Evolutionary conservation across 2,888 invertebrate species (phyloP), one percentile per base, ranked within the genome.

Genomic region (Hyposoter dolosus): DNA sequence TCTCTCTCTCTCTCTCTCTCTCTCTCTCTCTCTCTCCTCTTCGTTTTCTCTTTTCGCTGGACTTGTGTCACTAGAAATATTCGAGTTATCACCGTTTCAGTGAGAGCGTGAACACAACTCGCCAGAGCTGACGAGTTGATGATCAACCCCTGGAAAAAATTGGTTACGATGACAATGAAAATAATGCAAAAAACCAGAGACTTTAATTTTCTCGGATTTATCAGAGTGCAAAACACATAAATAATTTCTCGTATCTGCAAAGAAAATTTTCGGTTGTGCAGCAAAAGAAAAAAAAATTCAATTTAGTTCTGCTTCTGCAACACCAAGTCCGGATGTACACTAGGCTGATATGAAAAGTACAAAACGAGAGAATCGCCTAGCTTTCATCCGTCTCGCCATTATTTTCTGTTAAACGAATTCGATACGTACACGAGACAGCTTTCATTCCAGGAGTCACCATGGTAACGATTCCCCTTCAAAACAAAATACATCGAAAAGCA

Each of bases 391-490:
- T 82, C 78, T 78, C 50, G 68, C 47, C 69, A 82, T 71, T 66
- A 19, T 82, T 76, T 75, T 40, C 81, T 87, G 85, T 87, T 85
- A 88, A 90, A 85, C 89, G 88, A 88, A 90, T 88, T 89, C 89
- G 89, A 90, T 90, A 90, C 82, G 85, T 23, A 84, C 83, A 79
- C 82, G 84, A 74, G 74, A 78, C 56, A 75, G 66, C 56, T 86
- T 85, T 85, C 74, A 43, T 84, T 79, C 77, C 53, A 72, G 45
- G 83, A 83, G 89, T 85, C 89, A 83, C 89, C 90, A 91, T 91
- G 90, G 90, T 88, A 88, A 91, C 91, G 82, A 87, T 88, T 77
- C 89, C 89, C 90, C 89, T 88, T 88, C 89, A 90, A 60, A 91
- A 91, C 90, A 90, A 91, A 90, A 91, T 90, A 78, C 56, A 74